Base-by-base conservation (phyloP, 2,888 invertebrate genomes). In the Parnassius orleans region DNA sequence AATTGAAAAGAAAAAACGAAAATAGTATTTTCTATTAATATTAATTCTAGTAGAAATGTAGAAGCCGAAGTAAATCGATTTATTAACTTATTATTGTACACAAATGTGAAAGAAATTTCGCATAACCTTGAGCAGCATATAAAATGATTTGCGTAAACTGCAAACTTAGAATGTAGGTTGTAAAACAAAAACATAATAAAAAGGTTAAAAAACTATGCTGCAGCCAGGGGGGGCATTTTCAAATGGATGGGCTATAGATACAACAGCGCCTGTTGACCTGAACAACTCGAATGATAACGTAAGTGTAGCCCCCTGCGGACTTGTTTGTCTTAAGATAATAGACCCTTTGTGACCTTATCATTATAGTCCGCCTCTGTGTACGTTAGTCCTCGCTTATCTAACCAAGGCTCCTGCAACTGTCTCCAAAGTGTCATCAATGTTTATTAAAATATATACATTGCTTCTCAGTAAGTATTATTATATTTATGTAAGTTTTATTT, bases 191-290 rank as follows among this genome's bases (percentile, higher is more conserved):
- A 66, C 57, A 64, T 66, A 65, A 66, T 63, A 68, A 60, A 60
- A 65, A 61, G 50, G 57, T 66, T 63, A 52, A 56, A 55, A 59
- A 63, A 70, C 69, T 71, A 88, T 88, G 87, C 76, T 87, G 74
- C 80, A 84, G 78, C 73, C 80, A 65, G 63, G 78, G 62, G 74
- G 73, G 63, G 78, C 77, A 66, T 84, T 80, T 76, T 76, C 87
- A 58, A 84, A 88, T 72, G 90, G 90, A 71, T 91, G 90, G 90
- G 88, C 90, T 72, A 87, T 87, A 71, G 90, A 91, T 72, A 87
- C 87, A 55, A 78, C 86, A 65, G 78, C 81, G 76, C 90, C 90
- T 64, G 76, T 83, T 84, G 90, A 90, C 87, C 88, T 81, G 73
- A 77, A 78, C 75, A 79, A 72, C 74, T 71, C 82, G 60, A 72